Conservation (phyloP, 92 coral and sea anemone genomes). For the Desmophyllum pertusum region DNA sequence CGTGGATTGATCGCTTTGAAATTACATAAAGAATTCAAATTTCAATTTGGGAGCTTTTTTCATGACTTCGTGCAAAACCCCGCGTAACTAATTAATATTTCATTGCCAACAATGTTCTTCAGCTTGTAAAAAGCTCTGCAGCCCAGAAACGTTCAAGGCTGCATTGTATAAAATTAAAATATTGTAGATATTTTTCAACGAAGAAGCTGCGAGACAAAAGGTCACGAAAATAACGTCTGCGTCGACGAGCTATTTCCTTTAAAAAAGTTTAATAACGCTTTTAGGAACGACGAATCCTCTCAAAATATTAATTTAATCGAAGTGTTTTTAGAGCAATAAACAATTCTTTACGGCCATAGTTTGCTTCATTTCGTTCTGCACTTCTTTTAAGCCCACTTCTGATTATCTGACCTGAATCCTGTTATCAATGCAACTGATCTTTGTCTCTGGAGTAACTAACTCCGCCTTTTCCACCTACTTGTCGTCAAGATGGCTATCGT, state of each 20-base stretch:
- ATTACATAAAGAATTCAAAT: neutral
- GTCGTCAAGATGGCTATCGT: conserved; percentile 59
- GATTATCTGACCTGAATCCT: conserved; percentile 45
- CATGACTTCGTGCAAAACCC: neutral
- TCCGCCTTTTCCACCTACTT: conserved; percentile 53
- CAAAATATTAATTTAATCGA: conserved; percentile 13
- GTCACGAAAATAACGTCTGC: conserved; percentile 20
- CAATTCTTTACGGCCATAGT: conserved; percentile 40
- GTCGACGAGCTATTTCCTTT: neutral
- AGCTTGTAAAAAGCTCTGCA: neutral
- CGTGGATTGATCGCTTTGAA: conserved; percentile 1
- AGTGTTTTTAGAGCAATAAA: conserved; percentile 21
- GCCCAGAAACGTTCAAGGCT: neutral
- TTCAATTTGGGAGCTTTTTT: neutral
- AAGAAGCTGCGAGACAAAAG: neutral
- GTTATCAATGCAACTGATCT: conserved; percentile 51
- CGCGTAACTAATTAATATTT: neutral
- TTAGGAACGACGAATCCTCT: conserved; percentile 10
- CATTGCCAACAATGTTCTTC: neutral
- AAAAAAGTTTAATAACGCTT: neutral
- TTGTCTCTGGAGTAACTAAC: conserved; percentile 38
- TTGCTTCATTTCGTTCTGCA: conserved; percentile 35
- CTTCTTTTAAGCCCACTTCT: conserved; percentile 49
- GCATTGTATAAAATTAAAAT: neutral
- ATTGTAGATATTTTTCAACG: conserved; percentile 4